phyloP scores from a whole-genome alignment of 2,113 vertebrate genomes.

The Acrocephalus arundinaceus region DNA sequence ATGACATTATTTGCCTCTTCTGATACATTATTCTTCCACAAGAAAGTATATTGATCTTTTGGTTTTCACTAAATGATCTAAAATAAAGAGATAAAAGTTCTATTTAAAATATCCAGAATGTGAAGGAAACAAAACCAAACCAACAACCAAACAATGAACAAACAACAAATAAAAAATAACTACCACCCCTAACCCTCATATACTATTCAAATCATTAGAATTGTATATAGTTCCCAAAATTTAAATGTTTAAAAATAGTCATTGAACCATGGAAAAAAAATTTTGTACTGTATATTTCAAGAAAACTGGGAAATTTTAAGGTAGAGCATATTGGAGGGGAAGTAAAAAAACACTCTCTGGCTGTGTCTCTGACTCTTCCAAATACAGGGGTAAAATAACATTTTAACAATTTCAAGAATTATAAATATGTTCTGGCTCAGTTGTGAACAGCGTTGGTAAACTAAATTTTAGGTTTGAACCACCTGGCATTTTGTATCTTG shows the following conservation, averaged over 20 bases:
- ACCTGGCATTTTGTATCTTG: neutral
- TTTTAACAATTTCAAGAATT: neutral
- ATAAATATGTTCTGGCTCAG: neutral
- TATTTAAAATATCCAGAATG: neutral
- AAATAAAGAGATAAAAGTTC: neutral
- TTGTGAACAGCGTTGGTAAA: neutral
- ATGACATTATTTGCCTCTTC: neutral
- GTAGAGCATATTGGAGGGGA: neutral
- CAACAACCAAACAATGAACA: neutral
- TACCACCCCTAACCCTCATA: fast-evolving
- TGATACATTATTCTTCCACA: neutral
- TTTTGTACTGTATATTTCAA: neutral
- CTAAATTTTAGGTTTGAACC: neutral
- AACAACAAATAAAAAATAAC: neutral
- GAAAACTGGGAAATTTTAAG: neutral
- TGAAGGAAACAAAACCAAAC: neutral
- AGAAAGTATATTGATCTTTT: neutral
- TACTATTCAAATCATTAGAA: neutral
- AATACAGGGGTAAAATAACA: neutral
- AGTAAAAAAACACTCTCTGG: neutral
- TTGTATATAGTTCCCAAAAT: neutral
- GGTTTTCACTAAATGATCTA: neutral
- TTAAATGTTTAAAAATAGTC: neutral
- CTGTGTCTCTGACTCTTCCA: neutral
- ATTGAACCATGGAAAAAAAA: neutral